Conservation (phyloP, 2,797 vertebrate species). For the Oreortyx pictus region DNA sequence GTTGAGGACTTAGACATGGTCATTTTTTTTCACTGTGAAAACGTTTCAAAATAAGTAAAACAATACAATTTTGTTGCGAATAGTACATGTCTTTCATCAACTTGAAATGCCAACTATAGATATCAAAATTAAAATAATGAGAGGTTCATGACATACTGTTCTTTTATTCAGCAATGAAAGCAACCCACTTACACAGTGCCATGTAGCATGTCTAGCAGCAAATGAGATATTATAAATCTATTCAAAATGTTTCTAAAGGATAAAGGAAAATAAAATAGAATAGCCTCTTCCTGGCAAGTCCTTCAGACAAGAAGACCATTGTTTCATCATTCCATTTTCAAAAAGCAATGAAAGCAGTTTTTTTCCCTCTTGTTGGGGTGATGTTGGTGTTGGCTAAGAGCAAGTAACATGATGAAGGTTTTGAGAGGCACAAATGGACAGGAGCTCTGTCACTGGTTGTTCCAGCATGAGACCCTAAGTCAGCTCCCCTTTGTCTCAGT, state of each 20-base stretch:
- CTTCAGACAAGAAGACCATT: background rate
- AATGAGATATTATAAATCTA: slow-evolving; percentile 45
- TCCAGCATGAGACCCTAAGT: background rate
- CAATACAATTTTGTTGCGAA: slow-evolving; percentile 29
- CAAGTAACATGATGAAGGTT: background rate
- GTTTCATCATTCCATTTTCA: background rate
- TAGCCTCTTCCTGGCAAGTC: background rate
- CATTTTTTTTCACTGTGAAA: slow-evolving; percentile 37
- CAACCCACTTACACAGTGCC: slow-evolving; percentile 28
- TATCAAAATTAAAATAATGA: slow-evolving; percentile 52
- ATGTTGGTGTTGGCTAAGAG: background rate
- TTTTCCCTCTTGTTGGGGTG: background rate
- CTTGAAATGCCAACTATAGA: slow-evolving; percentile 41
- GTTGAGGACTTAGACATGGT: slow-evolving; percentile 40
- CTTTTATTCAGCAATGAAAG: slow-evolving; percentile 14
- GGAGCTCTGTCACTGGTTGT: background rate
- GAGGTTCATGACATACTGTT: slow-evolving; percentile 2
- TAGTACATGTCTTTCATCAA: background rate
- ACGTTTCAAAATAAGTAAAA: slow-evolving; percentile 53
- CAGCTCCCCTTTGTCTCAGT: background rate
- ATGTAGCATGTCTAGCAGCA: slow-evolving; percentile 38
- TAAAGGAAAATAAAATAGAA: background rate
- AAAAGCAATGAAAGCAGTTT: background rate
- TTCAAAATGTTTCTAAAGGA: slow-evolving; percentile 40
- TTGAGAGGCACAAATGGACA: background rate